Base-by-base conservation (phyloP, 2,797 vertebrate genomes). In the Chromis chromis region DNA sequence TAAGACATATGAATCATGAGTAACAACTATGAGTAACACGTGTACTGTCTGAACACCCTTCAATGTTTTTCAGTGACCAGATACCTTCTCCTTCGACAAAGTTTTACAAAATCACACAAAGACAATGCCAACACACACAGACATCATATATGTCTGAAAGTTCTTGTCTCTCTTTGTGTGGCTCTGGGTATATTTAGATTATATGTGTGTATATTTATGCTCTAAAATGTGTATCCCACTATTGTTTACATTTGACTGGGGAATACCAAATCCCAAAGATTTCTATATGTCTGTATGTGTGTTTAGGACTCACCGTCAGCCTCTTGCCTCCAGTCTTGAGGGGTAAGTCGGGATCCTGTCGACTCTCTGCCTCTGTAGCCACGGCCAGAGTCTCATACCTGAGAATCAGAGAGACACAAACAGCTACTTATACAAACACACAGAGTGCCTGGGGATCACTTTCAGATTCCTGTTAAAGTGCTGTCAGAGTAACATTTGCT, bases 321-420 rank as follows among this genome's bases (percentile, higher is more conserved):
- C 91, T 96, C 92, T 97, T 98, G 83, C 96, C 96, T 88, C 96
- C 95, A 7, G 92, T 93, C 86, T 95, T 95, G 78, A 95, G 95
- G 56, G 96, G 96, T 72, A 95, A 91, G 39, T 96, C 97, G 0
- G 91, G 85, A 82, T 97, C 96, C 83, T 96, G 95, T 78, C 93
- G 96, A 83, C 86, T 95, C 90, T 97, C 96, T 61, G 97, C 96
- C 58, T 99, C 97, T n/a, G 97, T 97, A 0, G 98, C 97, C 87
- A 98, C 96, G n/a, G 97, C 96, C 84, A 99, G 93, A n/a, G 97
- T 96, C 92, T 99, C 97, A 68, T 98, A 99, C 92, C 98, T 99
- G 91, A 86, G 28, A 79, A 50, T 14, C 12, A 49, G 6, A 25
- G 50, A 60, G 28, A 78, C 39, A 59, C 31, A 83, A 52, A 44